Conservation (phyloP, 2,113 vertebrate genomes). For the Seriola quinqueradiata region DNA sequence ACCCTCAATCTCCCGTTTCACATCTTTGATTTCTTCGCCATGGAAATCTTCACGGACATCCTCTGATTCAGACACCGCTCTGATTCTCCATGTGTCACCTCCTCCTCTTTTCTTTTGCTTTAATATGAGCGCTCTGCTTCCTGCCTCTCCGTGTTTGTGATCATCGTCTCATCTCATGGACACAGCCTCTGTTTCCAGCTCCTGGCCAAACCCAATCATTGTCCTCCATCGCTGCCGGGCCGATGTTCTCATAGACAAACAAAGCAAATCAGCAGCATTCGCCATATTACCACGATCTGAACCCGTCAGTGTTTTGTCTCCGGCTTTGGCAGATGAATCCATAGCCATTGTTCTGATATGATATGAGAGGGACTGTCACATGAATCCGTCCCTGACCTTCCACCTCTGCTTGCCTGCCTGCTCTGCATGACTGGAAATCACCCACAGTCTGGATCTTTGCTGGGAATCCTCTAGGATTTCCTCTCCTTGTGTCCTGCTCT, state of each 20-base stretch:
- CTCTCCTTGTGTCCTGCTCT: constrained; percentile 39
- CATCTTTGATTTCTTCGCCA: constrained; percentile 19
- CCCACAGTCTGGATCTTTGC: neutral
- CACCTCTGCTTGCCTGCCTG: constrained; percentile 58
- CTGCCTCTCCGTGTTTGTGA: neutral
- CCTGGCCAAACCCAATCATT: constrained; percentile 10
- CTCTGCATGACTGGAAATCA: constrained; percentile 71
- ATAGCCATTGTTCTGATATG: neutral
- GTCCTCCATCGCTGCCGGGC: neutral
- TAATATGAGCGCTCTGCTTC: neutral
- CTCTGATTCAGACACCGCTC: constrained; percentile 30
- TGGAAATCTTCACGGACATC: constrained; percentile 22
- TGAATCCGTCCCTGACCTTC: constrained; percentile 36
- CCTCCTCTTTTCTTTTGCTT: neutral
- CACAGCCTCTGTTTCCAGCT: neutral
- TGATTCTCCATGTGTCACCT: neutral
- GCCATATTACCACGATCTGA: constrained; percentile 2
- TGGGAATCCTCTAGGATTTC: constrained; percentile 20
- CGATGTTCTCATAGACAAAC: constrained; percentile 5
- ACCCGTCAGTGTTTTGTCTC: constrained; percentile 9
- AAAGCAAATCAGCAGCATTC: constrained; percentile 1
- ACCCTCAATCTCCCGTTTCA: neutral
- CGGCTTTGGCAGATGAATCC: constrained; percentile 9
- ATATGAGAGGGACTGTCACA: constrained; percentile 16
- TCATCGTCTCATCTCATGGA: constrained; percentile 39